These are phyloP conservation scores for Ciconia stormi DNA, from an alignment of 2,113 vertebrate species.

Conservation along the genomic window DNA sequence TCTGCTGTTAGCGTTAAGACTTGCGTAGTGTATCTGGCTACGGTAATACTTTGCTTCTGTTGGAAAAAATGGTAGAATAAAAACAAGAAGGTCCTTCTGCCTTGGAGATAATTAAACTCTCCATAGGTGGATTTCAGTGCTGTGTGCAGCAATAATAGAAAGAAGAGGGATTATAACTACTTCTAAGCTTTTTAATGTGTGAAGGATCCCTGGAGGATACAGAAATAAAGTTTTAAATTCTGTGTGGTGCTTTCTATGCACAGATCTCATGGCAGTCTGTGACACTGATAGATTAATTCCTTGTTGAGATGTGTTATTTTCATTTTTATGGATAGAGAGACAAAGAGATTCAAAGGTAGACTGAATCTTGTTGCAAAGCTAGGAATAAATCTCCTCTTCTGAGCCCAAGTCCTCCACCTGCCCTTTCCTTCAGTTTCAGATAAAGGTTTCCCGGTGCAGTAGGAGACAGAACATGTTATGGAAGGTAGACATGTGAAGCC, in stretches of 20 bases:
- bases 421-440: neutral
- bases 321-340: neutral
- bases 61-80: neutral
- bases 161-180: neutral
- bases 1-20: neutral
- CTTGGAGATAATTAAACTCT: conserved; percentile 2
- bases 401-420: neutral
- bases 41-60: neutral
- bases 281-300: neutral
- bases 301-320: neutral
- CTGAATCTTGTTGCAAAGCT: neutral
- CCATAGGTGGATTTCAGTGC: neutral
- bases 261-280: neutral
- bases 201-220: neutral
- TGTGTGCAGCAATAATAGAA: neutral
- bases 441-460: neutral
- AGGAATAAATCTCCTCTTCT: neutral
- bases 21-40: neutral
- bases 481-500: neutral
- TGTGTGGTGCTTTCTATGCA: neutral
- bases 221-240: conserved; percentile 26
- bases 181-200: conserved; percentile 18
- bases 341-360: neutral
- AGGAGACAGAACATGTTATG: neutral
- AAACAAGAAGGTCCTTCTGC: neutral